Percentiles rank a stretch among this genome's conserved stretches.
phyloP scores from a whole-genome alignment of 2,888 invertebrate genomes.

The Stegana nigrithorax region DNA sequence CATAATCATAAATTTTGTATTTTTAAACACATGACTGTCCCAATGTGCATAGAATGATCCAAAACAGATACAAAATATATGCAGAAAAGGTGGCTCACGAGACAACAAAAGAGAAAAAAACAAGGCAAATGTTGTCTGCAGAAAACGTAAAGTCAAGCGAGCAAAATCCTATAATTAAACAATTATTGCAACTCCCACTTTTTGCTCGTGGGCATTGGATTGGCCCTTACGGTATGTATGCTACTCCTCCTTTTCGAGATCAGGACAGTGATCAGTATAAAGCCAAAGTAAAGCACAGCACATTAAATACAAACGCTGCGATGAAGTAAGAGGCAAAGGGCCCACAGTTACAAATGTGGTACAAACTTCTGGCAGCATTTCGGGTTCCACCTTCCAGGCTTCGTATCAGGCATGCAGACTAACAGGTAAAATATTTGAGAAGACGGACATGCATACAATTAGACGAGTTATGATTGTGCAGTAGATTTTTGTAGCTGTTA shows the following conservation, averaged over 20 bases:
- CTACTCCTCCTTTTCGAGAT: conserved; percentile 69
- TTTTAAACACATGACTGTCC: no score
- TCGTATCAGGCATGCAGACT: conserved; percentile 26
- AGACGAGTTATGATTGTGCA: no score
- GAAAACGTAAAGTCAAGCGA: conserved; percentile 63
- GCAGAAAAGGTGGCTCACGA: no score
- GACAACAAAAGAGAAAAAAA: conserved; percentile 41
- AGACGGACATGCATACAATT: neutral
- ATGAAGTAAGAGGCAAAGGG: conserved; percentile 12
- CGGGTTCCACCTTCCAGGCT: conserved; percentile 57
- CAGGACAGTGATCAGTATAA: conserved; percentile 48
- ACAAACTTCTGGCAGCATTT: conserved; percentile 54
- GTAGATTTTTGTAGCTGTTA: no score
- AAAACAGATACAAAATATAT: no score
- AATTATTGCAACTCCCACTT: conserved; percentile 70
- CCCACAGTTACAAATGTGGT: conserved; percentile 42
- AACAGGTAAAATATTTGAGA: no score
- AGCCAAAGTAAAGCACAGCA: neutral
- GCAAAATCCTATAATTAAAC: conserved; percentile 70
- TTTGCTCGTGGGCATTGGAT: conserved; percentile 64
- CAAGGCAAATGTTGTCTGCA: conserved; percentile 53
- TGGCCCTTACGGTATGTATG: conserved; percentile 65
- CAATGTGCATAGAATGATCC: no score
- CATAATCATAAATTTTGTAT: no score
- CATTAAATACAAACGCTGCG: conserved; percentile 17